phyloP scores from a whole-genome alignment of 2,797 vertebrate genomes.

The Enteromius thamalakanensis region DNA sequence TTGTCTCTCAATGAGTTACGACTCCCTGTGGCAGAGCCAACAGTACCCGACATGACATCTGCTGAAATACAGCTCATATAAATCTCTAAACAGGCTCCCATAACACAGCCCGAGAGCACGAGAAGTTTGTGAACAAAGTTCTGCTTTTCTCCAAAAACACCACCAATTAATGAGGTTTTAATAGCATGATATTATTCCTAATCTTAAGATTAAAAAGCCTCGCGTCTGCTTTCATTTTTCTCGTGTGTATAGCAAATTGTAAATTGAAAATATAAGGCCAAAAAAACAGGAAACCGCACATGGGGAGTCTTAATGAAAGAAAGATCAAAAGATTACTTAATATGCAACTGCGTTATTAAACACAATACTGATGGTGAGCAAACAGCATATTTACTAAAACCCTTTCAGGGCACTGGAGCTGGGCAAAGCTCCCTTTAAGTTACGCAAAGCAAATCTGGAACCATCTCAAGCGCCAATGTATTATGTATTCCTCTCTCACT shows the following conservation, averaged over 20 bases:
- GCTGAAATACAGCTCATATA: constrained; percentile 68
- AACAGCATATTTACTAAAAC: constrained; percentile 67
- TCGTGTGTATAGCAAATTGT: constrained; percentile 59
- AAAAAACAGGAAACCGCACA: constrained; percentile 63
- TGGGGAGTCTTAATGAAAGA: constrained; percentile 70
- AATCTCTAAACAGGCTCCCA: constrained; percentile 62
- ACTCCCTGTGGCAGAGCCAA: constrained; percentile 63
- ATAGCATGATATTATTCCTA: constrained; percentile 62
- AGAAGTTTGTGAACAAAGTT: constrained; percentile 62
- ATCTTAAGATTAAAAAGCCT: constrained; percentile 67
- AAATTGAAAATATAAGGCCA: constrained; percentile 65
- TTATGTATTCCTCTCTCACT: constrained; percentile 38
- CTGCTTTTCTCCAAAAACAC: constrained; percentile 63
- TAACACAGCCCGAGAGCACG: constrained; percentile 13
- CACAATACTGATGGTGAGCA: constrained; percentile 70
- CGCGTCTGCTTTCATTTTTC: constrained; percentile 69
- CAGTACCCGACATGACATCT: constrained; percentile 66
- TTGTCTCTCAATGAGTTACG: constrained; percentile 72
- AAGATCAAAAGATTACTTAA: constrained; percentile 77
- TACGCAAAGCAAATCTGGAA: constrained; percentile 57
- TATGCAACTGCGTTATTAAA: constrained; percentile 74
- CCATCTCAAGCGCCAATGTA: constrained; percentile 52
- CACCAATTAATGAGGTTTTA: constrained; percentile 71
- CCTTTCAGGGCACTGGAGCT: constrained; percentile 59
- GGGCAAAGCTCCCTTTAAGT: constrained; percentile 65